These are phyloP conservation scores for Galagoides demidoff DNA, from an alignment of 2,797 vertebrate genomes.

Conservation along the genomic window DNA sequence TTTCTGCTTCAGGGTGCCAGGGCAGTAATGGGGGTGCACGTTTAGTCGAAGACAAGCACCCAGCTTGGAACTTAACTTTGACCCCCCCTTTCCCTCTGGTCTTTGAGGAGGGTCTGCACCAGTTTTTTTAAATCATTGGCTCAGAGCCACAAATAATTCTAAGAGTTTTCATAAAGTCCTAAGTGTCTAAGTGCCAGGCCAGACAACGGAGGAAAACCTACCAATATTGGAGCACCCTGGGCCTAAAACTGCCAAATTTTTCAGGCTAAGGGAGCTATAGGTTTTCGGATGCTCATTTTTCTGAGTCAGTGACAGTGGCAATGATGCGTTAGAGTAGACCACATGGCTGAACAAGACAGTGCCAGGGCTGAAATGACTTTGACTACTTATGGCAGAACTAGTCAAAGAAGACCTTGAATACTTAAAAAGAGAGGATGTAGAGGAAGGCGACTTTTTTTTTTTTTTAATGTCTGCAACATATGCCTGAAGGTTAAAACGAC, in stretches of 20 bases:
- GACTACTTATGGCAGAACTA: background rate
- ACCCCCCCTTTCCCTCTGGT: background rate
- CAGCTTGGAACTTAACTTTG: background rate
- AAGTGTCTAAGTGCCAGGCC: background rate
- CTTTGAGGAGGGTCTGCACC: background rate
- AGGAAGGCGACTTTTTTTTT: background rate
- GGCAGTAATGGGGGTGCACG: rapidly evolving
- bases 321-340: constrained; percentile 51
- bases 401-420: background rate
- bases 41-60: background rate
- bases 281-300: constrained; percentile 26
- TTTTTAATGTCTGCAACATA: background rate
- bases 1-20: background rate
- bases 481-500: background rate
- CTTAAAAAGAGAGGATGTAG: background rate
- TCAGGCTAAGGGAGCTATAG: background rate
- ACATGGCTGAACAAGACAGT: constrained; percentile 55
- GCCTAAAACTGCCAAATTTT: background rate
- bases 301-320: constrained; percentile 54
- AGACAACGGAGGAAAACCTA: background rate
- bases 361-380: constrained; percentile 41
- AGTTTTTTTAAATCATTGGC: background rate
- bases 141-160: background rate
- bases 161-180: constrained; percentile 33
- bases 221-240: background rate